Base-by-base conservation (phyloP, 1,140 invertebrate genomes). In the Scaptomyza hsui region DNA sequence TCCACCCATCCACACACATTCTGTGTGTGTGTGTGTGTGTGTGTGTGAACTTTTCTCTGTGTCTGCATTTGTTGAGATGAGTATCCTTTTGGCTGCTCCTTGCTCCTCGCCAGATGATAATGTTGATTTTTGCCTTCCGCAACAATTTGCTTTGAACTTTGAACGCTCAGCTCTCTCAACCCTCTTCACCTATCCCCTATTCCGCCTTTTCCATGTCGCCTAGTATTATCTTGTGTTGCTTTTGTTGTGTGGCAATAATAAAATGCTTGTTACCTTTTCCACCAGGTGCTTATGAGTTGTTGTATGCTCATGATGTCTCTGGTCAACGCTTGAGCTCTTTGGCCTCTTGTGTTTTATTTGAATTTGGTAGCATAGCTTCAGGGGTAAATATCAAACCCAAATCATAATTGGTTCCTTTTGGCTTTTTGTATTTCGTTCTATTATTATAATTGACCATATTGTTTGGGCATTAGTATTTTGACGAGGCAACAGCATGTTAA, bases 101-200 rank as follows among this genome's bases (percentile, higher is more conserved):
- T 29, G 26, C 7, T 29, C 26, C 26, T 29, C 6, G 26, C 71
- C 63, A 78, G 82, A 88, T 88, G 82, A 88, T 86, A 86, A 86
- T 88, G 82, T 82, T 82, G 82, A 88, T 88, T 88, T 80, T 80
- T 88, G 82, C 75, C 82, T 88, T 88, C 82, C 82, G 82, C 82
- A 78, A 88, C 78, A 88, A 88, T 88, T 88, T 88, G 82, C 82
- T 88, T 88, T 88, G 82, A 88, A 78, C 82, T 78, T 72, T 55
- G 48, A 45, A 29, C 44, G 16, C 12, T 19, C 19, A 24, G 19
- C 16, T 21, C 4, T 47, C 12, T 21, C 19, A 13, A 26, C 45
- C 45, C 47, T 26, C 55, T 35, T 21, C 45, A 39, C 19, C 55
- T 56, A 59, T 49, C 45, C 29, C 19, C 18, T 21, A 47, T 39